Evolutionary conservation across 2,113 vertebrate species (phyloP).

Genomic region (Panurus biarmicus): DNA sequence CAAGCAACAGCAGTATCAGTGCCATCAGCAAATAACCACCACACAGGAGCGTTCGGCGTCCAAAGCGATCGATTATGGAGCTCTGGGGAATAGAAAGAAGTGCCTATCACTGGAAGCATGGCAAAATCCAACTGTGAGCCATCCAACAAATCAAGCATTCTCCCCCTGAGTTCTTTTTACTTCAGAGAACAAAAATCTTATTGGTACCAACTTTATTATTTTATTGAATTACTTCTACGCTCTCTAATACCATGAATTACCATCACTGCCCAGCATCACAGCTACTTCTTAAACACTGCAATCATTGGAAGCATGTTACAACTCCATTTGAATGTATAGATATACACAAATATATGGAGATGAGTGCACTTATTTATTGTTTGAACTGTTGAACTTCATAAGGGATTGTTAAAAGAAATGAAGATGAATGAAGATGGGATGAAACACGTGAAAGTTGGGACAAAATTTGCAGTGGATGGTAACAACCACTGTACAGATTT

Average conservation of each 20-base stretch:
- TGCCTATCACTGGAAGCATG: neutral
- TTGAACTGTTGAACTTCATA: neutral
- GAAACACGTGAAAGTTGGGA: neutral
- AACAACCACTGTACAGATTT: neutral
- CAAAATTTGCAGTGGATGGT: neutral
- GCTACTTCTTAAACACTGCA: neutral
- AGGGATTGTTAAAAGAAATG: neutral
- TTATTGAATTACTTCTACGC: neutral
- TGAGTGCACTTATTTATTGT: neutral
- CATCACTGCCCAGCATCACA: neutral
- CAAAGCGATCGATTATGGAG: slow-evolving; percentile 68
- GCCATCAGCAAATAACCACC: slow-evolving; percentile 77
- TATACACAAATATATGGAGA: neutral
- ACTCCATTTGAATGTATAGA: neutral
- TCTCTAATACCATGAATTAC: neutral
- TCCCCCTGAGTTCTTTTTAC: neutral
- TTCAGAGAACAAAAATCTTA: neutral
- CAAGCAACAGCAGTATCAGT: slow-evolving; percentile 63
- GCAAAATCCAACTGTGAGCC: neutral
- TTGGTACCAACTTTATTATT: neutral
- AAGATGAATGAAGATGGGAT: neutral
- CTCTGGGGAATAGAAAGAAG: slow-evolving; percentile 50
- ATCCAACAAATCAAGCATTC: neutral
- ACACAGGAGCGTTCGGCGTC: slow-evolving; percentile 72
- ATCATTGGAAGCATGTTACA: neutral